These are phyloP conservation scores for Odontomachus brunneus DNA, from an alignment of 1,140 invertebrate genomes.

Conservation along the genomic window DNA sequence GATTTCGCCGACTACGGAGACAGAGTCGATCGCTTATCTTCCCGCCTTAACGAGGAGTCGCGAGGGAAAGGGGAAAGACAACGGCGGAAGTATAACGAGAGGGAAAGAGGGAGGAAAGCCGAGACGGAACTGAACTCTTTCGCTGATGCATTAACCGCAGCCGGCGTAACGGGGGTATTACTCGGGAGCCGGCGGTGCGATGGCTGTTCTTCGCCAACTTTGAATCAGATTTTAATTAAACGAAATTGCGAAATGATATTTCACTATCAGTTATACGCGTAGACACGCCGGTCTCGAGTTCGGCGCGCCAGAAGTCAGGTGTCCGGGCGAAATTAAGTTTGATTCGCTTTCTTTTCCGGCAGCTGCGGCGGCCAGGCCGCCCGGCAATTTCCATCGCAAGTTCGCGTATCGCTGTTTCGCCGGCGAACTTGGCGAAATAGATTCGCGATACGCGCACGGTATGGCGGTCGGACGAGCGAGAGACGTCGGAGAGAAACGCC, in stretches of 20 bases:
- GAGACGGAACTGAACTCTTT: conserved; percentile 81
- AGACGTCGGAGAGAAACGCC: not conserved
- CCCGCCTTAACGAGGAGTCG: not conserved
- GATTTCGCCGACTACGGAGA: not conserved
- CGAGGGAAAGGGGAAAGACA: not conserved
- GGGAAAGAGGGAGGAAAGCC: conserved; percentile 53
- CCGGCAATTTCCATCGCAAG: conserved; percentile 64
- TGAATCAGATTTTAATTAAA: conserved; percentile 86
- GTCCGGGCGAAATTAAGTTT: conserved; percentile 80
- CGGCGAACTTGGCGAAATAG: conserved; percentile 42
- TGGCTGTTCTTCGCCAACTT: conserved; percentile 75
- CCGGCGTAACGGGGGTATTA: conserved; percentile 75
- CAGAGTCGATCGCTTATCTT: conserved; percentile 27
- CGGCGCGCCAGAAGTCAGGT: conserved; percentile 71
- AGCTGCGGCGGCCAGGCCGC: conserved; percentile 59
- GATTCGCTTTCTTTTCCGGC: conserved; percentile 68
- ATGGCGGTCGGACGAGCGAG: conserved; percentile 15
- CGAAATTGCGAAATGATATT: conserved; percentile 84
- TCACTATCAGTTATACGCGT: conserved; percentile 72
- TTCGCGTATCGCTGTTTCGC: conserved; percentile 35
- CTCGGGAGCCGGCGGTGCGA: conserved; percentile 65
- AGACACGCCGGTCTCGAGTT: conserved; percentile 51
- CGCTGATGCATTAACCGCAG: conserved; percentile 84
- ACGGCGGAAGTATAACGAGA: not conserved
- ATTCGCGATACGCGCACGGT: conserved; percentile 43